Evolutionary conservation across 2,113 vertebrate species (phyloP), one percentile per base, ranked within the genome.

Genomic region (Cariama cristata): DNA sequence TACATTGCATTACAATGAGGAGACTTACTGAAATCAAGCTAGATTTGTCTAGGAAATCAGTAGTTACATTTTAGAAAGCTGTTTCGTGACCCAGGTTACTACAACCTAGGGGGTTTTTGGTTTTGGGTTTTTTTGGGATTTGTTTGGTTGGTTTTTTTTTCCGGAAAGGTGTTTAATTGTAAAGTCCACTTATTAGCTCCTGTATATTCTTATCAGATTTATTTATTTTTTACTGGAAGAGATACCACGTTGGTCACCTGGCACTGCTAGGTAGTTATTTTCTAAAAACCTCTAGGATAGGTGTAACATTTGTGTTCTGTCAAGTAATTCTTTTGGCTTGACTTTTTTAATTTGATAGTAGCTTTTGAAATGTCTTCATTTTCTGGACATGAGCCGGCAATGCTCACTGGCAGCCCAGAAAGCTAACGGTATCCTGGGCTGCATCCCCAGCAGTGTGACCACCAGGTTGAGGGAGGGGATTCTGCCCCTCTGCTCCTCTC

Each of bases 21-120:
- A 79, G 11, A n/a, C 14, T 79, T 91, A 53, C 23, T 56, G 77
- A 82, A 89, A 35, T 81, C 30, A 66, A 71, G 16, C 33, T 72
- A 44, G 10, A 33, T 55, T 59, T 88, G 62, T 68, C 24, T 66
- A 53, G 81, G 33, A 72, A 79, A 49, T 85, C 27, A 40, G 0
- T 19, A 60, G 12, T 60, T 68, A 53, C 2, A 4, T 38, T 79
- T 38, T 42, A 79, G 50, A 93, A 90, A 79, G 22, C 13, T 73
- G 14, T 82, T 90, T 71, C 11, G 40, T 93, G 60, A 33, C 40
- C 6, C 19, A 42, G 7, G 14, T 90, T 93, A n/a, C 33, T 75
- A 27, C 22, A 89, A 0, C 8, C 9, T 49, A 21, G 9, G 4
- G 15, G 0, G 3, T 35, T 60, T 60, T 74, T 11, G 4, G 6